Evolutionary conservation across 2,888 invertebrate species (phyloP), one percentile per base, ranked within the genome.

Genomic region (Epirrita christyi): DNA sequence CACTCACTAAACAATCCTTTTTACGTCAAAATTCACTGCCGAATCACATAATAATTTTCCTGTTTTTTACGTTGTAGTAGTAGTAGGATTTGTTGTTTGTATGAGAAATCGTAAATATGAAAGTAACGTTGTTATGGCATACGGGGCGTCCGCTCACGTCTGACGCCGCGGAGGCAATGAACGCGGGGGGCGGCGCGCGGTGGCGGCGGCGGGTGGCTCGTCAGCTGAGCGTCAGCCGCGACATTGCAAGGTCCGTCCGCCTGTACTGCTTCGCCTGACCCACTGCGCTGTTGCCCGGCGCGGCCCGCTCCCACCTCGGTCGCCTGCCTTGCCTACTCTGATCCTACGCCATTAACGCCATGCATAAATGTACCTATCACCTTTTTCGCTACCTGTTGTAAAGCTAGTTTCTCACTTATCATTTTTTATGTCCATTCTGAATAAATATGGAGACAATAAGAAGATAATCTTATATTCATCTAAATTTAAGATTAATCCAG

Each of bases 101-200:
- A 48, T 42, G 44, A 56, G 46, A 49, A 59, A 64, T 75, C 70
- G 75, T 76, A 73, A 71, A 69, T 66, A 65, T 67, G 63, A 69
- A 70, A 66, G 63, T 67, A 66, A 67, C 57, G 61, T 66, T 65
- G 69, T 64, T 67, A 64, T 71, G 61, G 76, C 87, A 84, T 86
- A 78, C 80, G 71, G 69, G 64, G 72, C 88, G 84, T 80, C 82
- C 82, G 84, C 83, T 85, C 89, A 76, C 87, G 80, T 81, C 89
- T 89, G 89, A 88, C 83, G 94, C 94, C 94, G 93, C 93, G 93
- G 91, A 94, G 93, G 93, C 94, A 93, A 93, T 94, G 94, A 94
- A 94, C 94, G 94, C 93, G 92, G 93, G 21, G 21, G 88, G 91
- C 88, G 92, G 79, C 85, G 86, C 85, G 71, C 66, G 85, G 88